phyloP scores from a whole-genome alignment of 1,140 invertebrate genomes.

The Tetramorium simillimum region DNA sequence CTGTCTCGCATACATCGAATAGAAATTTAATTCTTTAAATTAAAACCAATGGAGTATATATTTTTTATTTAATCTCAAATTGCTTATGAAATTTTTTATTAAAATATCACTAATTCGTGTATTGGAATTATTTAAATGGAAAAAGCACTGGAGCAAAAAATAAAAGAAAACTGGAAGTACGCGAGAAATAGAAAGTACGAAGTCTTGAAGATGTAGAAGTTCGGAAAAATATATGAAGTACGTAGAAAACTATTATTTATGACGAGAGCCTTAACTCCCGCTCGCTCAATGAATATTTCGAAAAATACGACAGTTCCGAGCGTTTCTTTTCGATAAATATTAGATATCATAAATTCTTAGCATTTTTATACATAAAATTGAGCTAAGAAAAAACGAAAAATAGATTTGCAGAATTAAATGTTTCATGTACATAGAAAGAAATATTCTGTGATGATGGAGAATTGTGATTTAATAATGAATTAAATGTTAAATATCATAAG shows the following conservation, averaged over 20 bases:
- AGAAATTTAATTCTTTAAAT: slow-evolving; percentile 6
- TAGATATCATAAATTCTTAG: not conserved
- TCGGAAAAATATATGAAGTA: slow-evolving; percentile 20
- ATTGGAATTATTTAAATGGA: not conserved
- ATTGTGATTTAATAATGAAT: not conserved
- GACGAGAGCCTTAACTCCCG: not conserved
- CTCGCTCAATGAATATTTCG: not conserved
- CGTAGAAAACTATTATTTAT: slow-evolving; percentile 10
- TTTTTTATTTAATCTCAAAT: slow-evolving; percentile 2
- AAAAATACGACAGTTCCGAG: not conserved
- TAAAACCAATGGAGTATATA: not conserved
- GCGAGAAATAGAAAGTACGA: not conserved
- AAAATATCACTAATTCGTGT: not conserved
- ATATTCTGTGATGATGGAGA: not conserved
- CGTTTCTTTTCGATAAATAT: not conserved
- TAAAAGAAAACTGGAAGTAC: not conserved
- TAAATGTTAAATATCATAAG: not conserved
- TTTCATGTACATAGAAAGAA: not conserved
- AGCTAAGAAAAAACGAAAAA: not conserved
- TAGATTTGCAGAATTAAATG: not conserved
- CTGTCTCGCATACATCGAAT: not conserved
- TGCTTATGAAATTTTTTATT: not conserved
- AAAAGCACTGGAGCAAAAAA: not conserved
- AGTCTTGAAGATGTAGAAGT: not conserved
- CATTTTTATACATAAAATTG: not conserved